Evolutionary conservation across 2,888 invertebrate genomes (phyloP).

Genomic region (Machimus atricapillus): DNA sequence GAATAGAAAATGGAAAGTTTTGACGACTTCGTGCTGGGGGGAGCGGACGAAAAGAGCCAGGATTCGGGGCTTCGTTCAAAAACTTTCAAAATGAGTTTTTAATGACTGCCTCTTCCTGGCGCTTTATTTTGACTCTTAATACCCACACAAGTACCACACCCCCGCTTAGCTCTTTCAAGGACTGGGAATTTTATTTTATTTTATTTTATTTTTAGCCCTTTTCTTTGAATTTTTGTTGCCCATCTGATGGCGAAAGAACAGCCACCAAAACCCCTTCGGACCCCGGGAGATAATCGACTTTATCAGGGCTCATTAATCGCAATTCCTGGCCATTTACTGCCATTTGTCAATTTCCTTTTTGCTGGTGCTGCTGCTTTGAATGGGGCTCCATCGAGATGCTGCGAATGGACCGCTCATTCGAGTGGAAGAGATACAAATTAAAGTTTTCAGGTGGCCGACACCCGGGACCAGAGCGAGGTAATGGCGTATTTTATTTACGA

Average conservation of each 20-base stretch:
- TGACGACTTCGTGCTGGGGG: neutral
- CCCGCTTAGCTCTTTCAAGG: neutral
- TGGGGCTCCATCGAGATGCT: neutral
- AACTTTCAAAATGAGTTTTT: conserved; percentile 16
- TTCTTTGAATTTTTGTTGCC: neutral
- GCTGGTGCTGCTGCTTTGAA: neutral
- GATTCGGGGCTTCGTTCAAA: neutral
- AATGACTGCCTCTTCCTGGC: neutral
- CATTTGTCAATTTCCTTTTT: conserved; percentile 14
- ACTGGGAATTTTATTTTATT: neutral
- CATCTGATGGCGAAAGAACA: neutral
- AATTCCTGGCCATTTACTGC: conserved; percentile 18
- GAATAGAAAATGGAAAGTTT: conserved; percentile 19
- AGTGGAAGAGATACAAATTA: conserved; percentile 29
- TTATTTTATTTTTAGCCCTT: neutral
- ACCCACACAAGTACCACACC: neutral
- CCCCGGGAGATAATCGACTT: conserved; percentile 3
- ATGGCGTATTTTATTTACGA: conserved; percentile 26
- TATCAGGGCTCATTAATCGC: conserved; percentile 28
- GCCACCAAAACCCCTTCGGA: neutral
- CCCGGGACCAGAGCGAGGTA: neutral
- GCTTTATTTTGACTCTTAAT: neutral
- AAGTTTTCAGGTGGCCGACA: conserved; percentile 11
- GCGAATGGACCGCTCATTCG: neutral
- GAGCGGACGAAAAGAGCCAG: neutral